Evolutionary conservation across 2,888 invertebrate species (phyloP).

Genomic region (Argyra leucocephala): DNA sequence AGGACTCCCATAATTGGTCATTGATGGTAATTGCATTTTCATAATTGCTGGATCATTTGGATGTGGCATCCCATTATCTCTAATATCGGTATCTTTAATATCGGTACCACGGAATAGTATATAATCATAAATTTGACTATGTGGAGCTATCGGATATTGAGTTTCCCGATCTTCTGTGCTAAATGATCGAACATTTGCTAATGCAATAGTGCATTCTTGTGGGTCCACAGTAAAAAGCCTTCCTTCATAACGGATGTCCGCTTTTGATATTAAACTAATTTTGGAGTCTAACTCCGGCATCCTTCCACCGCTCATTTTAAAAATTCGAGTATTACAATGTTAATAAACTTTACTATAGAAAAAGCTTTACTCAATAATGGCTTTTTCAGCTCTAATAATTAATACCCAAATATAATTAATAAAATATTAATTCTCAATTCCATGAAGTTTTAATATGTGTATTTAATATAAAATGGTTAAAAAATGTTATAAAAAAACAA

Average conservation of each 20-base stretch:
- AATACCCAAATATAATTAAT: too few species aligned
- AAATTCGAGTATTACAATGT: not conserved
- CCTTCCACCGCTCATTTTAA: slow-evolving; percentile 68
- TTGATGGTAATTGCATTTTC: slow-evolving; percentile 66
- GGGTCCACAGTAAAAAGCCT: slow-evolving; percentile 98
- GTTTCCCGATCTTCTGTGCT: slow-evolving; percentile 98
- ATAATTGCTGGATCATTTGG: slow-evolving; percentile 99
- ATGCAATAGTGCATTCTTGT: slow-evolving; percentile 97
- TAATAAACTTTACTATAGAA: too few species aligned
- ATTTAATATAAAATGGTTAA: too few species aligned
- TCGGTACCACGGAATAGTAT: slow-evolving; percentile 96
- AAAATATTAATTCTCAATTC: too few species aligned
- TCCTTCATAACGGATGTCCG: slow-evolving; percentile 98
- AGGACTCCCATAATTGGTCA: slow-evolving; percentile 40
- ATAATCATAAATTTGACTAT: slow-evolving; percentile 97
- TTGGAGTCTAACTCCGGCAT: slow-evolving; percentile 99
- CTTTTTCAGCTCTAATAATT: too few species aligned
- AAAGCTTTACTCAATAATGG: too few species aligned
- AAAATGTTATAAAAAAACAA: too few species aligned
- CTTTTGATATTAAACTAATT: slow-evolving; percentile 98
- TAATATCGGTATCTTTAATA: slow-evolving; percentile 96
- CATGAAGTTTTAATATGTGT: too few species aligned
- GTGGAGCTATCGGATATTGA: slow-evolving; percentile 87
- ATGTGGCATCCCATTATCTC: slow-evolving; percentile 74
- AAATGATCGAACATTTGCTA: slow-evolving; percentile 97